These are phyloP conservation scores for Drosophila nigricruria DNA, from an alignment of 2,888 invertebrate species.

Conservation along the genomic window DNA sequence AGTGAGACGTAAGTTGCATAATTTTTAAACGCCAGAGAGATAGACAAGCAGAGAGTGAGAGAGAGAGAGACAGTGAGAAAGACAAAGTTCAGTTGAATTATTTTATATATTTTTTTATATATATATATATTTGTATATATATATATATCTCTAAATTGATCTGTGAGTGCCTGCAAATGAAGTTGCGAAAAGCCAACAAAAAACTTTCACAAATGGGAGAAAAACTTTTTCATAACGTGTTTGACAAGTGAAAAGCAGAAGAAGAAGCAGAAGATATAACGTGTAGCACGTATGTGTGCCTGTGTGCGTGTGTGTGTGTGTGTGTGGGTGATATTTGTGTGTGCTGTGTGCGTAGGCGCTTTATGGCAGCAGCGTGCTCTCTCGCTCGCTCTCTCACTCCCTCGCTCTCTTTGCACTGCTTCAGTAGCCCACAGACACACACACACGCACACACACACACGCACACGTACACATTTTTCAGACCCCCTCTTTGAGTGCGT, in stretches of 20 bases:
- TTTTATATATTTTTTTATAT: constrained; percentile 1
- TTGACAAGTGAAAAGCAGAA: constrained; percentile 21
- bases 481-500: constrained; percentile 49
- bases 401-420: constrained; percentile 21
- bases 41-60: not conserved
- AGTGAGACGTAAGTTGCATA: constrained; percentile 85
- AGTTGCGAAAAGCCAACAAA: constrained; percentile 3
- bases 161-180: constrained; percentile 12
- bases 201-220: constrained; percentile 3
- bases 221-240: constrained; percentile 42
- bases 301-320: constrained; percentile 9
- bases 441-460: constrained; percentile 4
- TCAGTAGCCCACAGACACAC: constrained; percentile 11
- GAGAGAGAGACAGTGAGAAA: constrained; percentile 13
- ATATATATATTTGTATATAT: not conserved
- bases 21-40: constrained; percentile 29
- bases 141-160: not conserved
- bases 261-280: constrained; percentile 32
- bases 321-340: constrained; percentile 17
- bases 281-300: constrained; percentile 35
- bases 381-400: not conserved
- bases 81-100: constrained; percentile 9
- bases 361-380: constrained; percentile 30
- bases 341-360: constrained; percentile 39
- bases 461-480: constrained; percentile 10